Conservation (phyloP, 2,888 invertebrate species). For the Kuschelorhynchus macadamiae region DNA sequence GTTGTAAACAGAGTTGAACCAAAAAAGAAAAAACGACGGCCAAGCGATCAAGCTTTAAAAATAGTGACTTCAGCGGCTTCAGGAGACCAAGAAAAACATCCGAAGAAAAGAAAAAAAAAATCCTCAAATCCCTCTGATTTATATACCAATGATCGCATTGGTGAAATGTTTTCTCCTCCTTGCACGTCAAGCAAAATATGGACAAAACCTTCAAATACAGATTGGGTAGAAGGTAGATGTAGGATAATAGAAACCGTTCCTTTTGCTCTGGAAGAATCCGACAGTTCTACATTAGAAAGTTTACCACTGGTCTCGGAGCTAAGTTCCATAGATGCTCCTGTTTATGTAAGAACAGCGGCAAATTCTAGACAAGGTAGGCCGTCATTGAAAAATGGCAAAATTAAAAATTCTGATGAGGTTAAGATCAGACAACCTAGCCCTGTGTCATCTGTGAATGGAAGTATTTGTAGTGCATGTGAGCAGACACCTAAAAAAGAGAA, state of each 20-base stretch:
- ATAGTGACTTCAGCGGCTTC: conserved; percentile 64
- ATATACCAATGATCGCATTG: conserved; percentile 26
- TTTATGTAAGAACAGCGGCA: conserved; percentile 69
- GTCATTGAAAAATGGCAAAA: conserved; percentile 55
- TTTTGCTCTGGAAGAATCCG: conserved; percentile 66
- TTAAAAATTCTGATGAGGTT: conserved; percentile 21
- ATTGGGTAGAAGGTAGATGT: conserved; percentile 57
- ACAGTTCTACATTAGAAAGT: conserved; percentile 63
- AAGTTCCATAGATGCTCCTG: conserved; percentile 57
- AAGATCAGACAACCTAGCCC: conserved; percentile 30
- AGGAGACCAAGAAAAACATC: conserved; percentile 49
- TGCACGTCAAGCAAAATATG: conserved; percentile 52
- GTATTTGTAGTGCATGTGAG: conserved; percentile 39
- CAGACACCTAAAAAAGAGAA: conserved; percentile 71
- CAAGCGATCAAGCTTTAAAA: conserved; percentile 81
- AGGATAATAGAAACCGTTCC: conserved; percentile 62
- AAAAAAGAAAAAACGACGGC: conserved; percentile 76
- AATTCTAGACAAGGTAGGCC: conserved; percentile 61
- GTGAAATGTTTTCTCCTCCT: conserved; percentile 42
- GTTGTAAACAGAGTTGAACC: conserved; percentile 73
- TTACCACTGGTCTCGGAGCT: conserved; percentile 54
- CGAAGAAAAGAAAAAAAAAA: conserved; percentile 42
- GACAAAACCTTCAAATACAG: conserved; percentile 47
- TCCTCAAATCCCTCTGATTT: conserved; percentile 24
- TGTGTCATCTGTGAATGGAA: conserved; percentile 33